Evolutionary conservation across 2,113 vertebrate genomes (phyloP).

Genomic region (Poecile atricapillus): DNA sequence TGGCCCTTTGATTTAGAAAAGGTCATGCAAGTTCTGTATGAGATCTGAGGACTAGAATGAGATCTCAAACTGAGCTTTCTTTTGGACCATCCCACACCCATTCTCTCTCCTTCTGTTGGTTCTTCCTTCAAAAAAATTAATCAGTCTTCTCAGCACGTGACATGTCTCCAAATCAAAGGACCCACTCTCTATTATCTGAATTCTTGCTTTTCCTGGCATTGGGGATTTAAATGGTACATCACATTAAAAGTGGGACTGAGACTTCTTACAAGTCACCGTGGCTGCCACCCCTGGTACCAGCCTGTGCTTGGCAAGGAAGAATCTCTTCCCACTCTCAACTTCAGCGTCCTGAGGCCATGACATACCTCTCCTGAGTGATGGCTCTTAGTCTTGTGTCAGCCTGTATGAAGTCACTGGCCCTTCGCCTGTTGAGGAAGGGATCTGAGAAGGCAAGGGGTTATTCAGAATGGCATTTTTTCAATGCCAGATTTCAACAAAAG

Average conservation of each 20-base stretch:
- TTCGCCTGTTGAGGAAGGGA: constrained; percentile 72
- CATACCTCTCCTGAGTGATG: constrained; percentile 70
- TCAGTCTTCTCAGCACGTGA: background rate
- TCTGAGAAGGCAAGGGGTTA: constrained; percentile 46
- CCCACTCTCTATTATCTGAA: background rate
- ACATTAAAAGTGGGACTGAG: background rate
- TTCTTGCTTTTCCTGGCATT: background rate
- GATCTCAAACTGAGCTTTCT: background rate
- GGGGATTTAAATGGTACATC: background rate
- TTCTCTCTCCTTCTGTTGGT: background rate
- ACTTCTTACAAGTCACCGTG: background rate
- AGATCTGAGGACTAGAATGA: background rate
- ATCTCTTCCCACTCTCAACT: background rate
- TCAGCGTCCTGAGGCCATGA: background rate
- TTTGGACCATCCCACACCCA: background rate
- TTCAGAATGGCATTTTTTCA: background rate
- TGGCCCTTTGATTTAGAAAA: background rate
- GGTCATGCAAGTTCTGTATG: background rate
- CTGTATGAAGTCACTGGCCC: constrained; percentile 73
- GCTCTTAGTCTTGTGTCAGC: constrained; percentile 30
- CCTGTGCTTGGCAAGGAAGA: background rate
- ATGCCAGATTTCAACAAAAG: background rate
- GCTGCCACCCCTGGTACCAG: background rate
- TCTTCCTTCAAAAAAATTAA: background rate
- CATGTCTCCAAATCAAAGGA: background rate